Percentiles rank a stretch among this genome's conserved stretches.
phyloP scores from a whole-genome alignment of 2,113 vertebrate species.

The Clupea harengus region DNA sequence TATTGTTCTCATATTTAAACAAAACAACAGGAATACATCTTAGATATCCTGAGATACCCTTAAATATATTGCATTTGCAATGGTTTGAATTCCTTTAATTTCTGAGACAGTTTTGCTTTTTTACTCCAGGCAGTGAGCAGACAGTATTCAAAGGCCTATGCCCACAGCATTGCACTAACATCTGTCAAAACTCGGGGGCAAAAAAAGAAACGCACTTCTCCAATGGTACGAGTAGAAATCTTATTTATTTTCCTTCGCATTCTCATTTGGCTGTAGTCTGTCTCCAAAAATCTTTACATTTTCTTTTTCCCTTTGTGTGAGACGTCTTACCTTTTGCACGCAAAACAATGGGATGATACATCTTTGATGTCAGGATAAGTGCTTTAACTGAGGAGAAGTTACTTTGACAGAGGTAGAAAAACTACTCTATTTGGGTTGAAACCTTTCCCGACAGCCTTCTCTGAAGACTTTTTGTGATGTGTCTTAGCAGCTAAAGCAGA shows the following conservation, averaged over 20 bases:
- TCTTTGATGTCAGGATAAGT: slow-evolving; percentile 15
- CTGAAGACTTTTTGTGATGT: neutral
- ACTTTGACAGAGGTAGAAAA: neutral
- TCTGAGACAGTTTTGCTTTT: neutral
- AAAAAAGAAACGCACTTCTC: neutral
- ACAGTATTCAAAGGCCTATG: neutral
- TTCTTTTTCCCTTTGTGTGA: neutral
- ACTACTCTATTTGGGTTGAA: neutral
- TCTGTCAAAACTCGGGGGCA: neutral
- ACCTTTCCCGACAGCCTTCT: neutral
- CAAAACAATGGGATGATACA: neutral
- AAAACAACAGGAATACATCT: neutral
- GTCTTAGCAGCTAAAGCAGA: neutral
- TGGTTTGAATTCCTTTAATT: neutral
- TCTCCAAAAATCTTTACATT: neutral
- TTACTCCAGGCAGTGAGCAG: neutral
- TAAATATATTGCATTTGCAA: neutral
- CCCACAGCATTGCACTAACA: neutral
- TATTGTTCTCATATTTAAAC: neutral
- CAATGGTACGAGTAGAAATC: neutral
- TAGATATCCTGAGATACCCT: neutral
- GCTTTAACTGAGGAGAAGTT: neutral
- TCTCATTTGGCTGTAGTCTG: neutral
- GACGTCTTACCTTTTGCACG: neutral
- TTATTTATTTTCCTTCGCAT: neutral